A percentile compares a stretch with the other conserved stretches of the same genome.
Evolutionary conservation across 2,888 invertebrate species (phyloP).

Genomic region (Lordiphosa fenestrarum): DNA sequence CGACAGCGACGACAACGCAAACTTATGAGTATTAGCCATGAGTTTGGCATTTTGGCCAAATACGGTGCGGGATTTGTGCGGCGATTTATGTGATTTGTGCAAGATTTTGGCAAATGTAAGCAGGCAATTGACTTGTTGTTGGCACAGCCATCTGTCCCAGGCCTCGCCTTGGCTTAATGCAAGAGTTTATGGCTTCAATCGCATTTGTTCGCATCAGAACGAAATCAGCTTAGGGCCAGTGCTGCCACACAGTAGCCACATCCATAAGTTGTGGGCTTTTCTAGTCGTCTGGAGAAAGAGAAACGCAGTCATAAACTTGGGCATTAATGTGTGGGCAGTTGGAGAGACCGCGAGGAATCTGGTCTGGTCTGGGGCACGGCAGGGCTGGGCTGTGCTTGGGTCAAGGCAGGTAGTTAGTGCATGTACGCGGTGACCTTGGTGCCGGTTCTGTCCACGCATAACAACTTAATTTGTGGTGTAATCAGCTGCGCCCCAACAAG

Average conservation of each 20-base stretch:
- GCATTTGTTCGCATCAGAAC: conserved; percentile 67
- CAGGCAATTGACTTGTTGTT: conserved; percentile 40
- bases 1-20: conserved; percentile 30
- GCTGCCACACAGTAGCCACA: conserved; percentile 51
- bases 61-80: conserved; percentile 61
- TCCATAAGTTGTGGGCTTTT: conserved; percentile 37
- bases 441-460: conserved; percentile 45
- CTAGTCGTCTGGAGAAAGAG: conserved; percentile 58
- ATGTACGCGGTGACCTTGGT: conserved; percentile 56
- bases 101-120: conserved; percentile 66
- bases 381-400: conserved; percentile 45
- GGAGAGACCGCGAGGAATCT: conserved; percentile 3
- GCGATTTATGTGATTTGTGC: conserved; percentile 72
- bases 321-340: conserved; percentile 60
- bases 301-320: conserved; percentile 66
- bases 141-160: conserved; percentile 16
- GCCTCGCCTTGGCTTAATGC: conserved; percentile 44
- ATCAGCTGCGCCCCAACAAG: conserved; percentile 61
- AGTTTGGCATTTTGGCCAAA: conserved; percentile 72
- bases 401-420: conserved; percentile 28
- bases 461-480: conserved; percentile 66
- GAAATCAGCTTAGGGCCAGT: conserved; percentile 64
- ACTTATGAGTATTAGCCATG: conserved; percentile 70
- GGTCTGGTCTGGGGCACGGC: conserved; percentile 30
- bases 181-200: conserved; percentile 70